Evolutionary conservation across 1,140 invertebrate species (phyloP).

Genomic region (Plutomurus gul): DNA sequence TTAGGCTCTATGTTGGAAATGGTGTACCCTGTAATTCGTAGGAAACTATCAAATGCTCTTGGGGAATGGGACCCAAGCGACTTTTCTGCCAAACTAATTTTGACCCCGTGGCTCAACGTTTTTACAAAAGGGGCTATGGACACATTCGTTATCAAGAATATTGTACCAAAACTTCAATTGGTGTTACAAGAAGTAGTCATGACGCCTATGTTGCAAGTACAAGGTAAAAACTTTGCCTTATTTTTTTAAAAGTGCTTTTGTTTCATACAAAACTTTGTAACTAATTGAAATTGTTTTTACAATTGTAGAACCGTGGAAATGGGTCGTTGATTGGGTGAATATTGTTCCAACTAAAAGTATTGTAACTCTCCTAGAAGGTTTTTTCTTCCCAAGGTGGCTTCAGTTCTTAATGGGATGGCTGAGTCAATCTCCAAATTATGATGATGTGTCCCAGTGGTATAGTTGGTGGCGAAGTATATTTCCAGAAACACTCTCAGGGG

Average conservation of each 20-base stretch:
- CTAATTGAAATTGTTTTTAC: not conserved
- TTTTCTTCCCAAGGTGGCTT: conserved; percentile 87
- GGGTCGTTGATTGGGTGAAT: conserved; percentile 85
- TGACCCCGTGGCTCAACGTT: conserved; percentile 88
- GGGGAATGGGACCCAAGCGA: conserved; percentile 91
- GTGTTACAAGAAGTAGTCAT: conserved; percentile 75
- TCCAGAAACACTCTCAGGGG: conserved; percentile 67
- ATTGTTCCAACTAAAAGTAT: conserved; percentile 73
- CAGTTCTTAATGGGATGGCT: conserved; percentile 76
- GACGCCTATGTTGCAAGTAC: conserved; percentile 81
- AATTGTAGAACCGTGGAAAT: conserved; percentile 71
- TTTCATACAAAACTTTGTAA: conserved; percentile 12
- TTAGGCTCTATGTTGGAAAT: conserved; percentile 75
- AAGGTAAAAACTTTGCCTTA: conserved; percentile 62
- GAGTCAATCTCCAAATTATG: conserved; percentile 77
- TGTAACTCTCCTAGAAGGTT: conserved; percentile 75
- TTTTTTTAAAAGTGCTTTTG: not conserved
- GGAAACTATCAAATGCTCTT: conserved; percentile 83
- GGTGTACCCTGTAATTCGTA: conserved; percentile 87
- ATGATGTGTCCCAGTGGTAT: conserved; percentile 86
- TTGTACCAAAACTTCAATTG: conserved; percentile 84
- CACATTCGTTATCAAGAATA: conserved; percentile 83
- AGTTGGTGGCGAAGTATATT: conserved; percentile 83
- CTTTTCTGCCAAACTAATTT: conserved; percentile 85
- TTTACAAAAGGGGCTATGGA: conserved; percentile 81